phyloP scores from a whole-genome alignment of 1,140 invertebrate genomes.

The Chelonus insularis region DNA sequence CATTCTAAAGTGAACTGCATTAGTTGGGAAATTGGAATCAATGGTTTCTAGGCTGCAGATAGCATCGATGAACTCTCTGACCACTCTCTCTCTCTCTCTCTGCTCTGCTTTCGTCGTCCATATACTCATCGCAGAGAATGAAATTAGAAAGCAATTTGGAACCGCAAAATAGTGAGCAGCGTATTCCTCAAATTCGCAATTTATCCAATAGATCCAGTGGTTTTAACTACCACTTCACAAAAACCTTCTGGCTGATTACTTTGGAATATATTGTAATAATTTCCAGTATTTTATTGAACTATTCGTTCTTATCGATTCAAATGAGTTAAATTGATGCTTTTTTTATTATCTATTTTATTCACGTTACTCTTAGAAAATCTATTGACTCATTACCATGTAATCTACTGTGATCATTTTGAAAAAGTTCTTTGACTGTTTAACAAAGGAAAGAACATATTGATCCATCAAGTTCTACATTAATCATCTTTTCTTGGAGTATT shows the following conservation, averaged over 20 bases:
- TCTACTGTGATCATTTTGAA: no score
- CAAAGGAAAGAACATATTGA: no score
- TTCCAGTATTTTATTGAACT: no score
- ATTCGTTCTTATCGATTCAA: no score
- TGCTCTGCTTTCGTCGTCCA: constrained; percentile 2
- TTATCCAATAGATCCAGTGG: neutral
- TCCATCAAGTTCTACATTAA: no score
- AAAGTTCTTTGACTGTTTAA: no score
- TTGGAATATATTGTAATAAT: constrained; percentile 32
- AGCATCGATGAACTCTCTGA: constrained; percentile 7
- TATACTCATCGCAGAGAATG: constrained; percentile 45
- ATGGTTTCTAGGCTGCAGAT: constrained; percentile 7
- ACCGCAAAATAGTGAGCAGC: constrained; percentile 8
- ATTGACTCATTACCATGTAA: no score
- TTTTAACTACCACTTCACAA: constrained; percentile 10
- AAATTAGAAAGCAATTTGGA: constrained; percentile 53
- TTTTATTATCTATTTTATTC: no score
- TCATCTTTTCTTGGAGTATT: no score
- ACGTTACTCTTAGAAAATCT: no score
- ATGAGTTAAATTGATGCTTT: no score
- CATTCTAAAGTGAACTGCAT: neutral
- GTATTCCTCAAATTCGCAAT: constrained; percentile 2
- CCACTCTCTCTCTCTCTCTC: constrained; percentile 11
- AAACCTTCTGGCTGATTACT: constrained; percentile 14
- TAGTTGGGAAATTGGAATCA: constrained; percentile 5